Conservation (phyloP, 2,113 vertebrate species). For the Setophaga kirtlandii region DNA sequence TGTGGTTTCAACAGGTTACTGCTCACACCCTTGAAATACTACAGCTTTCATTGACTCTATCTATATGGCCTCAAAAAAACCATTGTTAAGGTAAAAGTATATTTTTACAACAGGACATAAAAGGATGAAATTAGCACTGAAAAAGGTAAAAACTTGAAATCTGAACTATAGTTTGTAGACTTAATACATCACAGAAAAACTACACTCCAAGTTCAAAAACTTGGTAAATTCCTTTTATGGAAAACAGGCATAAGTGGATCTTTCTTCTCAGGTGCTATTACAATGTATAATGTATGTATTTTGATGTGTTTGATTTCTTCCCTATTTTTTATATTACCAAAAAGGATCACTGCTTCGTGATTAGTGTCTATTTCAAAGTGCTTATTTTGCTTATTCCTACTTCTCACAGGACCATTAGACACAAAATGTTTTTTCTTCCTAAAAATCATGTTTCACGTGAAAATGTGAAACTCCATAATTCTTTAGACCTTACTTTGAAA, state of each 20-base stretch:
- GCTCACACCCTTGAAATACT: neutral
- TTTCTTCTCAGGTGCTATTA: neutral
- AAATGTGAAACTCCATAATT: neutral
- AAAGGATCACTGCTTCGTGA: neutral
- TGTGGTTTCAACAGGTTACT: neutral
- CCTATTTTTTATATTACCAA: neutral
- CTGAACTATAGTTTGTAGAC: neutral
- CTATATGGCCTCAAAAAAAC: neutral
- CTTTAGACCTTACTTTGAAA: neutral
- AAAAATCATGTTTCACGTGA: neutral
- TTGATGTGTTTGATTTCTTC: neutral
- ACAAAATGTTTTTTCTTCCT: neutral
- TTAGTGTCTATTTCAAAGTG: neutral
- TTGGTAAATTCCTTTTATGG: neutral
- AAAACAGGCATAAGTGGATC: neutral
- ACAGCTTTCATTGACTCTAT: neutral
- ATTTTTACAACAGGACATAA: neutral
- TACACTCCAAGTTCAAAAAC: neutral
- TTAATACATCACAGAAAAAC: neutral
- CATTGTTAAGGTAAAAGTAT: neutral
- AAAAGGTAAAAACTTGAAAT: neutral
- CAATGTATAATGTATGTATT: neutral
- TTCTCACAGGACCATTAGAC: neutral
- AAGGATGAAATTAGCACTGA: neutral
- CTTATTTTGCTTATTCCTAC: neutral